These are phyloP conservation scores for Asbolus verrucosus DNA, from an alignment of 1,140 invertebrate species.

Conservation along the genomic window DNA sequence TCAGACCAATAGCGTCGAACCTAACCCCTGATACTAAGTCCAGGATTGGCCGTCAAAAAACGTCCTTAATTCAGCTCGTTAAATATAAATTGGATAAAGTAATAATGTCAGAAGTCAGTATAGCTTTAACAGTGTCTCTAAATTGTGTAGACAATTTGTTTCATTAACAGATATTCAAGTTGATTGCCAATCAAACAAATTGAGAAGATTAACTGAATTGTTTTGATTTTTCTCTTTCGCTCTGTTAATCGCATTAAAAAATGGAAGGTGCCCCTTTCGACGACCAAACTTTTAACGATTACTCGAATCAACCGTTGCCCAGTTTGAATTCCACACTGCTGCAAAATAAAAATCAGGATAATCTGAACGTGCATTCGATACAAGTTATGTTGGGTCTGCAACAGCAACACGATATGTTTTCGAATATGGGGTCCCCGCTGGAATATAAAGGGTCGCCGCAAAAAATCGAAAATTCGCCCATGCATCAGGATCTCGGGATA, in stretches of 20 bases:
- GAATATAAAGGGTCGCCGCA: constrained; percentile 62
- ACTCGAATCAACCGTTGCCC: constrained; percentile 72
- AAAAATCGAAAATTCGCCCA: constrained; percentile 60
- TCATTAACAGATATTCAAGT: constrained; percentile 18
- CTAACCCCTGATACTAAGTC: constrained; percentile 7
- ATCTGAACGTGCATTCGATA: constrained; percentile 71
- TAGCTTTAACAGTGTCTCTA: constrained; percentile 53
- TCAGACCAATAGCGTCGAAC: constrained; percentile 21
- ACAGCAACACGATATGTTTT: constrained; percentile 66
- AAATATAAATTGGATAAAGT: constrained; percentile 66
- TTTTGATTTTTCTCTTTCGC: constrained; percentile 51
- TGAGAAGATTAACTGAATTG: constrained; percentile 57
- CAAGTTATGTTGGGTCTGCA: constrained; percentile 81
- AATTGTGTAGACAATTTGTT: constrained; percentile 51
- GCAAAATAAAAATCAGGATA: constrained; percentile 63
- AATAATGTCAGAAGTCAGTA: constrained; percentile 66
- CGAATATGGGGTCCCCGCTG: constrained; percentile 61
- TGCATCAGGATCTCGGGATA: constrained; percentile 62
- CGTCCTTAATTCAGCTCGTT: constrained; percentile 63
- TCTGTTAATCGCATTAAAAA: constrained; percentile 52
- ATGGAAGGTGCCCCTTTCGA: constrained; percentile 83
- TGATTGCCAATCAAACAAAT: constrained; percentile 27
- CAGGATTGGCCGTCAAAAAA: constrained; percentile 48
- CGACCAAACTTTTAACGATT: constrained; percentile 81
- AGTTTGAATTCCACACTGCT: constrained; percentile 65